phyloP scores from a whole-genome alignment of 2,888 invertebrate genomes.

The Ethmia dodecea region DNA sequence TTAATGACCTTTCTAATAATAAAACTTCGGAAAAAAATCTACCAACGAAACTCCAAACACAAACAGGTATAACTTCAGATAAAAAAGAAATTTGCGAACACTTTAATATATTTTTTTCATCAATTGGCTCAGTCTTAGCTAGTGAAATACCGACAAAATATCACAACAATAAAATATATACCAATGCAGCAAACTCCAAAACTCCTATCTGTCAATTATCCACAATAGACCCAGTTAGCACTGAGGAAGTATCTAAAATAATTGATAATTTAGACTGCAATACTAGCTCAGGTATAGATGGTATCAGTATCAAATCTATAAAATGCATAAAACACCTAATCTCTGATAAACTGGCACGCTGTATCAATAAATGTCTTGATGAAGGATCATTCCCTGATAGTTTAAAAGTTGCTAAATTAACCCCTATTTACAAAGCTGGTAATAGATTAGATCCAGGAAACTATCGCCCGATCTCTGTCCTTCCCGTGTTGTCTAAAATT shows the following conservation, averaged over 20 bases:
- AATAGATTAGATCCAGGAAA: constrained; percentile 16
- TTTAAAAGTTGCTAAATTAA: constrained; percentile 20
- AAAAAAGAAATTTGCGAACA: background rate
- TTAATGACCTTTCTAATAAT: background rate
- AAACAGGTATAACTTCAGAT: background rate
- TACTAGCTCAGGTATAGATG: constrained; percentile 5
- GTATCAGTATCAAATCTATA: too few species aligned
- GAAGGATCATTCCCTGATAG: too few species aligned
- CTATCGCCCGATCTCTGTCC: constrained; percentile 18
- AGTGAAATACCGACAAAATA: background rate
- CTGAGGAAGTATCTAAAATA: constrained; percentile 1
- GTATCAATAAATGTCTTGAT: too few species aligned
- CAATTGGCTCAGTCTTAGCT: background rate
- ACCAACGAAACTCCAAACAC: background rate
- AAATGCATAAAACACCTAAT: too few species aligned
- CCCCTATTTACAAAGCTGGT: constrained; percentile 18
- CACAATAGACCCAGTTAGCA: background rate
- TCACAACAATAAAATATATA: too few species aligned
- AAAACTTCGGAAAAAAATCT: background rate
- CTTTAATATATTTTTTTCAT: background rate
- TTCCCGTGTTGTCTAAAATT: constrained; percentile 9
- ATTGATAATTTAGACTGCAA: constrained; percentile 4
- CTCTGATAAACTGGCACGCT: too few species aligned
- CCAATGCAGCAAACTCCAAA: background rate
- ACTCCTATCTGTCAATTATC: background rate